These are phyloP conservation scores for Protophormia terraenovae DNA, from an alignment of 2,888 invertebrate species.

Conservation along the genomic window DNA sequence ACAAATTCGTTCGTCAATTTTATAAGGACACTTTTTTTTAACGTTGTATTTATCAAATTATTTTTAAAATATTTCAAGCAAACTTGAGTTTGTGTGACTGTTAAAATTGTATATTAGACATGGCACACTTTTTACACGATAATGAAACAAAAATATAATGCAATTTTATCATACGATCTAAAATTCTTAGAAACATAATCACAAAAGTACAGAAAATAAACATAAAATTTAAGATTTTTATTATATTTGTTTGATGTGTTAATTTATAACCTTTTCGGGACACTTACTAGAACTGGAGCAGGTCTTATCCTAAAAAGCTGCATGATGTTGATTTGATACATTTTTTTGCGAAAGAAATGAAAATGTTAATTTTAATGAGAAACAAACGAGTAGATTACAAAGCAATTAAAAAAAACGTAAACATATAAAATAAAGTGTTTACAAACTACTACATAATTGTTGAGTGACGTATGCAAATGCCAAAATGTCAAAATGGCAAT, in stretches of 20 bases:
- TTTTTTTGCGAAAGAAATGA: conserved; percentile 69
- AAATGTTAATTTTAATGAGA: conserved; percentile 74
- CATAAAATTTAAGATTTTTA: background rate
- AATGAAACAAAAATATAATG: too few species aligned
- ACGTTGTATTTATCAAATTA: too few species aligned
- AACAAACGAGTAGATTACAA: conserved; percentile 69
- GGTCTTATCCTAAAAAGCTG: conserved; percentile 99
- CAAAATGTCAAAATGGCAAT: background rate
- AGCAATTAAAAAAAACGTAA: conserved; percentile 43
- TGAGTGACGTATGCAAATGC: background rate
- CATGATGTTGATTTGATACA: conserved; percentile 64
- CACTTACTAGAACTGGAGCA: conserved; percentile 98
- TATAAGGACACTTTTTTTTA: too few species aligned
- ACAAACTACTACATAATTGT: conserved; percentile 18
- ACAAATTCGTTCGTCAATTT: too few species aligned
- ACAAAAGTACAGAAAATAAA: too few species aligned
- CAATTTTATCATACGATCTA: too few species aligned
- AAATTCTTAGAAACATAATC: background rate
- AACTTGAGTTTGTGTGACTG: too few species aligned
- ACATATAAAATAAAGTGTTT: conserved; percentile 19
- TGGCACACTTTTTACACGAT: too few species aligned
- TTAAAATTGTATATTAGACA: too few species aligned
- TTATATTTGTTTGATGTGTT: background rate
- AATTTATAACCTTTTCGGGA: background rate
- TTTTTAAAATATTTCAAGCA: too few species aligned